Percentiles rank a stretch among this genome's conserved stretches.
Conservation (phyloP, 2,888 invertebrate species). For the Chloroclysta siterata region DNA sequence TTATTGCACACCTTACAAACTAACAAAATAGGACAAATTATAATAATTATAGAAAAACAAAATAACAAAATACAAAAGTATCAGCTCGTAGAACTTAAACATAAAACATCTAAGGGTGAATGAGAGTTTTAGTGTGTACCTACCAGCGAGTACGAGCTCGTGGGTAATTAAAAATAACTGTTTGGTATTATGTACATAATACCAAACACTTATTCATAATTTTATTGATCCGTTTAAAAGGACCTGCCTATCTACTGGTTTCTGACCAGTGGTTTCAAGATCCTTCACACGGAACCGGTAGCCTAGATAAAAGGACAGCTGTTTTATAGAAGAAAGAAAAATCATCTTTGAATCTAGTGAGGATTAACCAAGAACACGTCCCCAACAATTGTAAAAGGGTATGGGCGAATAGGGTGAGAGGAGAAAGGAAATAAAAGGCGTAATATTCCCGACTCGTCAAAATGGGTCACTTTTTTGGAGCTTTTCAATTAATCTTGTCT, state of each 20-base stretch:
- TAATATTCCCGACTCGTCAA: constrained; percentile 35
- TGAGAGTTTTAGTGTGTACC: neutral
- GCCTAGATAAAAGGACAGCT: constrained; percentile 59
- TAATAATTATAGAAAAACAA: too few relatives aligned
- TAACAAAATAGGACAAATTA: too few relatives aligned
- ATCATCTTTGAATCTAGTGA: constrained; percentile 47
- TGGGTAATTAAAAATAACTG: constrained; percentile 13
- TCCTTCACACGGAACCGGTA: constrained; percentile 57
- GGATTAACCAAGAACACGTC: constrained; percentile 57
- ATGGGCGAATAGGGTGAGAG: constrained; percentile 46
- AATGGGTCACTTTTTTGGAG: constrained; percentile 45
- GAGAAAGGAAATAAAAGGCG: constrained; percentile 41
- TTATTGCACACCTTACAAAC: too few relatives aligned
- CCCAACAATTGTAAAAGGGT: constrained; percentile 51
- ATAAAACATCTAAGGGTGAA: constrained; percentile 53
- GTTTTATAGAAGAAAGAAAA: constrained; percentile 65
- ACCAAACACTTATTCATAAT: neutral
- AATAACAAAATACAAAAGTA: too few relatives aligned
- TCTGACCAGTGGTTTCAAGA: constrained; percentile 11
- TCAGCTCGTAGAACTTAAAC: constrained; percentile 56
- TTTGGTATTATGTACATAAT: neutral
- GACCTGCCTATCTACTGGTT: constrained; percentile 2
- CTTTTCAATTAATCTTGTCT: constrained; percentile 47
- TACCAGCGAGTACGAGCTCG: constrained; percentile 22
- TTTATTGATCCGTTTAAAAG: neutral